Evolutionary conservation across 2,888 invertebrate genomes (phyloP).

Genomic region (Caradrina kadenii): DNA sequence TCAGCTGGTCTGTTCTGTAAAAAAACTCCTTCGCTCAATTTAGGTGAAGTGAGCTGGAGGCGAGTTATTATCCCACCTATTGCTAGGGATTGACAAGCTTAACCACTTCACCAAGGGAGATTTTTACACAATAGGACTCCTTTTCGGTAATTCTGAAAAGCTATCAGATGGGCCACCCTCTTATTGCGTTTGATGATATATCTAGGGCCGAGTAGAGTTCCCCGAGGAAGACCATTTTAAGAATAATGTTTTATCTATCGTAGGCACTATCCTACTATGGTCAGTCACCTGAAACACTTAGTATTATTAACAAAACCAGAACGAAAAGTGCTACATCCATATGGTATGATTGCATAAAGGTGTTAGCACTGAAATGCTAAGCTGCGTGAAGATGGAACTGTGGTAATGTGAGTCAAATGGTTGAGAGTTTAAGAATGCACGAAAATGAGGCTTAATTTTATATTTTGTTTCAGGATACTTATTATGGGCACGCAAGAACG

Average conservation of each 20-base stretch:
- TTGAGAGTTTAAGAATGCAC: not conserved
- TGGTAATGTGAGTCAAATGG: conserved; percentile 4
- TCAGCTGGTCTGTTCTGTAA: too few species aligned
- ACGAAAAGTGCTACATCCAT: not conserved
- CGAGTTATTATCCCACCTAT: too few species aligned
- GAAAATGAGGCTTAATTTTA: not conserved
- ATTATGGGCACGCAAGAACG: conserved; percentile 99
- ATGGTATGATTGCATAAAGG: not conserved
- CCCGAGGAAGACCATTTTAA: not conserved
- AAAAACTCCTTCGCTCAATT: too few species aligned
- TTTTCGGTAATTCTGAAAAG: not conserved
- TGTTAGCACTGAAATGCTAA: conserved; percentile 24
- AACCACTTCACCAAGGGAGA: too few species aligned
- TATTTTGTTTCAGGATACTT: conserved; percentile 93
- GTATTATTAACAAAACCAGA: not conserved
- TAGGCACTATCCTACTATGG: not conserved
- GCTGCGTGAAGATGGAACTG: not conserved
- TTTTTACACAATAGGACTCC: not conserved
- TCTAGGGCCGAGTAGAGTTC: not conserved
- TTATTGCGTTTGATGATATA: not conserved
- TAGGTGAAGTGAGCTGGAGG: too few species aligned
- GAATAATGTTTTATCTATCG: not conserved
- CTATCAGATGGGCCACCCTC: not conserved
- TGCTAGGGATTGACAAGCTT: too few species aligned
- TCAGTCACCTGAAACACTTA: conserved; percentile 11